A percentile compares a stretch with the other conserved stretches of the same genome.
Conservation (phyloP, 2,888 invertebrate species). For the Andricus curvator region DNA sequence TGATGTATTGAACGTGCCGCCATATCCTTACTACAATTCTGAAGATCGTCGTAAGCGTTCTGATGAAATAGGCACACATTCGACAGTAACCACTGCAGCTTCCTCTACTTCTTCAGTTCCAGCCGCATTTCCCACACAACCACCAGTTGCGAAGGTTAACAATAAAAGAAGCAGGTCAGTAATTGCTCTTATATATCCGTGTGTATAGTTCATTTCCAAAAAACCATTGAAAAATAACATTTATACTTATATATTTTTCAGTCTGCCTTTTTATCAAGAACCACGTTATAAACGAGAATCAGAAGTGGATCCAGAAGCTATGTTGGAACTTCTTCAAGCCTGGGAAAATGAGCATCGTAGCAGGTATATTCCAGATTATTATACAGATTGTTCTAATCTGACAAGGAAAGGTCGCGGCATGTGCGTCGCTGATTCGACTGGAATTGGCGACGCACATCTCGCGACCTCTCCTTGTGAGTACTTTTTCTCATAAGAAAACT, state of each 20-base stretch:
- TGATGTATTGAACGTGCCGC: conserved; percentile 65
- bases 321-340: conserved; percentile 73
- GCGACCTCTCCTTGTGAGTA: too few relatives aligned
- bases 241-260: conserved; percentile 42
- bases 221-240: neutral
- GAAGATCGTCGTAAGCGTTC: conserved; percentile 72
- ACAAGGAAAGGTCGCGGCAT: too few relatives aligned
- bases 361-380: conserved; percentile 57
- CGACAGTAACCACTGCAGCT: conserved; percentile 54
- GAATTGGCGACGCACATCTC: too few relatives aligned
- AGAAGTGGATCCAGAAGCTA: conserved; percentile 73
- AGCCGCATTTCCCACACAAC: neutral
- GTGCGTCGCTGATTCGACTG: too few relatives aligned
- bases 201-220: neutral
- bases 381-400: neutral
- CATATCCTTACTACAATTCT: conserved; percentile 66
- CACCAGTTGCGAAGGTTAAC: neutral
- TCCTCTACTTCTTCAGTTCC: conserved; percentile 45
- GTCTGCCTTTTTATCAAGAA: conserved; percentile 68
- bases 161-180: neutral
- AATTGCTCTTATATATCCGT: neutral
- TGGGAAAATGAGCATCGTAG: conserved; percentile 74
- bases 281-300: conserved; percentile 73
- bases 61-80: conserved; percentile 59
- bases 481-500: too few relatives aligned